These are phyloP conservation scores for Paedocypris micromegethes DNA, from an alignment of 2,797 vertebrate genomes.

Conservation along the genomic window DNA sequence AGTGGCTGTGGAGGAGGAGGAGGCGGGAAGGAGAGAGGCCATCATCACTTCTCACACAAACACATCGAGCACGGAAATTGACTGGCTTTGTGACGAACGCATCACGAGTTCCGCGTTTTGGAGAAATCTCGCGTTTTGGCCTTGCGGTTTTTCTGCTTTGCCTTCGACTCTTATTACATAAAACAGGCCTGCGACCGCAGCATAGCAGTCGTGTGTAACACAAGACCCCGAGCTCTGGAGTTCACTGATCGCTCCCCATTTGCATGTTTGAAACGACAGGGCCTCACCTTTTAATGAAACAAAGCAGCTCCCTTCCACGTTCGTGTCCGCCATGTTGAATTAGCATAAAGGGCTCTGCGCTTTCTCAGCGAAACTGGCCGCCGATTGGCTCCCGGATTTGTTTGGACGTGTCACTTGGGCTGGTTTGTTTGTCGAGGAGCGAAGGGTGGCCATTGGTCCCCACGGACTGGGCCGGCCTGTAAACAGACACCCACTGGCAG, in stretches of 20 bases:
- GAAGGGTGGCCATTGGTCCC: slow-evolving; percentile 31
- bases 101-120: slow-evolving; percentile 15
- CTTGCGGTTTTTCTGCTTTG: slow-evolving; percentile 52
- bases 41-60: slow-evolving; percentile 40
- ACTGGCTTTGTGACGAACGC: slow-evolving; percentile 29
- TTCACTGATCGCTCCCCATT: slow-evolving; percentile 46
- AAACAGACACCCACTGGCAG: slow-evolving; percentile 78
- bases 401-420: slow-evolving; percentile 29
- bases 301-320: slow-evolving; percentile 54
- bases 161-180: slow-evolving; percentile 58
- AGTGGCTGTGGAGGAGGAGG: slow-evolving; percentile 51
- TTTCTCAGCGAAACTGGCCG: slow-evolving; percentile 41
- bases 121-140: slow-evolving; percentile 25
- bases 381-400: background rate
- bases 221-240: slow-evolving; percentile 44
- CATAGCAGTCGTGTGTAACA: slow-evolving; percentile 47
- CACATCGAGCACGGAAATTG: slow-evolving; percentile 32
- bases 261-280: slow-evolving; percentile 55
- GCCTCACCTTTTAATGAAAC: slow-evolving; percentile 61
- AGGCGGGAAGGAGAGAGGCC: slow-evolving; percentile 51
- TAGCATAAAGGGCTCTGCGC: slow-evolving; percentile 46
- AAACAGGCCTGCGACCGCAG: slow-evolving; percentile 45
- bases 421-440: slow-evolving; percentile 32
- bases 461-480: slow-evolving; percentile 54
- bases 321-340: slow-evolving; percentile 61